A percentile compares a stretch with the other conserved stretches of the same genome.
Evolutionary conservation across 2,797 vertebrate species (phyloP).

Genomic region (Chromis chromis): DNA sequence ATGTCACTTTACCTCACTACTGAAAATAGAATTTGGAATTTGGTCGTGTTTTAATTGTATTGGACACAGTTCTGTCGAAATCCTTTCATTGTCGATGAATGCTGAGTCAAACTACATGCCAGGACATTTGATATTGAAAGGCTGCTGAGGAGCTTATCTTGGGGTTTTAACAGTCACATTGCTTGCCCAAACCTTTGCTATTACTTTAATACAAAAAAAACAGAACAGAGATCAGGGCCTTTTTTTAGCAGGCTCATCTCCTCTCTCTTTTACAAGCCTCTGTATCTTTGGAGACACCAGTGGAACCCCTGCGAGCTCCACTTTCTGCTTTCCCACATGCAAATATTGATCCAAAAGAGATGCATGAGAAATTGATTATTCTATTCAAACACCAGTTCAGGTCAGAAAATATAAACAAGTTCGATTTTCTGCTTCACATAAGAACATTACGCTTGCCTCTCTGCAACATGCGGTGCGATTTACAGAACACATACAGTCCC

Average conservation of each 20-base stretch:
- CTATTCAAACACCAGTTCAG: constrained; percentile 61
- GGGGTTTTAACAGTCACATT: constrained; percentile 52
- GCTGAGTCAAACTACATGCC: constrained; percentile 36
- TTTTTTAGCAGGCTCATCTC: constrained; percentile 64
- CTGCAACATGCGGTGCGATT: constrained; percentile 2
- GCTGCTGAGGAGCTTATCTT: constrained; percentile 47
- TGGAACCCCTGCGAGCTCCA: constrained; percentile 57
- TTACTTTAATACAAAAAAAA: constrained; percentile 47
- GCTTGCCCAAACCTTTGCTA: constrained; percentile 42
- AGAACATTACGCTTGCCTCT: constrained; percentile 49
- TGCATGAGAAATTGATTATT: constrained; percentile 72
- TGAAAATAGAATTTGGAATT: constrained; percentile 63
- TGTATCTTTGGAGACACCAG: constrained; percentile 59
- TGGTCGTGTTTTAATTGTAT: constrained; percentile 39
- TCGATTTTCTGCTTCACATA: constrained; percentile 59
- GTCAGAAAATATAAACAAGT: constrained; percentile 70
- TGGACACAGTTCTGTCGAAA: constrained; percentile 61
- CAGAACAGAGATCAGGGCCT: constrained; percentile 34
- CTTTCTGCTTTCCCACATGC: constrained; percentile 63
- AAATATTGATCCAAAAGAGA: constrained; percentile 74
- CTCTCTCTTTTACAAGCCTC: constrained; percentile 41
- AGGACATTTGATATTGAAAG: constrained; percentile 29
- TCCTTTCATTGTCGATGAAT: constrained; percentile 38
- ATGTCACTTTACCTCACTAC: constrained; percentile 32
- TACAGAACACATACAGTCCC: constrained; percentile 1